phyloP scores from a whole-genome alignment of 2,797 vertebrate genomes.

The Diplodus sargus region DNA sequence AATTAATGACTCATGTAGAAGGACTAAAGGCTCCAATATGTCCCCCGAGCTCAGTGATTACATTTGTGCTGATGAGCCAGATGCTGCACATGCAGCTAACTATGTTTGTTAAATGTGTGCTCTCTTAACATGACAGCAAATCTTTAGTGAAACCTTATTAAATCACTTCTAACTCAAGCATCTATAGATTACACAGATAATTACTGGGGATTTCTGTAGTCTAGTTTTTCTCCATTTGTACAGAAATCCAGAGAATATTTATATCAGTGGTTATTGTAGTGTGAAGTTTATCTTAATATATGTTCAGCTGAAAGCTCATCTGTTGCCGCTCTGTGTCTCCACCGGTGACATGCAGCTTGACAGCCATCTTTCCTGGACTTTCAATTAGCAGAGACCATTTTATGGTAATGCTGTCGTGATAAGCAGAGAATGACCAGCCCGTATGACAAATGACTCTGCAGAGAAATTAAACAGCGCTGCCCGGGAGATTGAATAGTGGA shows the following conservation, averaged over 20 bases:
- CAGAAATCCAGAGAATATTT: no score
- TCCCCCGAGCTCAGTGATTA: slow-evolving; percentile 53
- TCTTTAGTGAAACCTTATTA: slow-evolving; percentile 24
- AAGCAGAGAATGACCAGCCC: slow-evolving; percentile 17
- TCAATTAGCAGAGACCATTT: slow-evolving; percentile 57
- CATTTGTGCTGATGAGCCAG: slow-evolving; percentile 60
- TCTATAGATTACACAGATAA: no score
- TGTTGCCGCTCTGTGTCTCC: background rate
- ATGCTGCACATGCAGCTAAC: slow-evolving; percentile 56
- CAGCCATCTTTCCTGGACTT: slow-evolving; percentile 22
- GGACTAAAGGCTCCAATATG: slow-evolving; percentile 36
- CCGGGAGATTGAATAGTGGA: slow-evolving; percentile 28
- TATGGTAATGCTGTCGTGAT: slow-evolving; percentile 34
- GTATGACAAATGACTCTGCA: slow-evolving; percentile 32
- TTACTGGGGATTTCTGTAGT: background rate
- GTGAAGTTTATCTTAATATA: no score
- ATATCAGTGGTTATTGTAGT: no score
- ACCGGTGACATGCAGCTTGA: background rate
- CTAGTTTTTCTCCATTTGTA: no score
- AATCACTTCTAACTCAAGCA: slow-evolving; percentile 4
- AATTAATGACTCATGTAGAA: slow-evolving; percentile 55
- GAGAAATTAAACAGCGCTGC: slow-evolving; percentile 41
- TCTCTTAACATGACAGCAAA: slow-evolving; percentile 46
- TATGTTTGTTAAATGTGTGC: slow-evolving; percentile 34
- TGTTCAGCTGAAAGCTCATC: background rate